phyloP scores from a whole-genome alignment of 2,888 invertebrate species.

The Lamellibrachia satsuma region DNA sequence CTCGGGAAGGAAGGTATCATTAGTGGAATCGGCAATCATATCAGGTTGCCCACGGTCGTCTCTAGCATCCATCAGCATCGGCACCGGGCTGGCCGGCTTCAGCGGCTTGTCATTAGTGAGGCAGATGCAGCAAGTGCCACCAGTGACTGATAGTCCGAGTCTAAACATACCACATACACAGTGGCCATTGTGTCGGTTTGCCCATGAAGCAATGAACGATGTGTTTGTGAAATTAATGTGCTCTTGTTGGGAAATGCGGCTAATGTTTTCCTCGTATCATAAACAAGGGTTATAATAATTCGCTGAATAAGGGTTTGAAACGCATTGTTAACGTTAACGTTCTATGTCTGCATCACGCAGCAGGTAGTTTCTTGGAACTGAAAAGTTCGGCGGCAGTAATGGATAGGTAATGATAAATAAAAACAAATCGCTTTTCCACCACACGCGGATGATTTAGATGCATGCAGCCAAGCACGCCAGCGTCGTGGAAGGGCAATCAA shows the following conservation, averaged over 20 bases:
- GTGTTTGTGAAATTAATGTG: not conserved
- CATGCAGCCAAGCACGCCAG: not conserved
- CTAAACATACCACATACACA: not conserved
- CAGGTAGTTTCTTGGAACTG: not conserved
- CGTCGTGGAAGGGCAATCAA: not conserved
- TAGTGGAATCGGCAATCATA: constrained; percentile 3
- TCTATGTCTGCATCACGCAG: not conserved
- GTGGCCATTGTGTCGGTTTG: not conserved
- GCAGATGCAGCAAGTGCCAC: not conserved
- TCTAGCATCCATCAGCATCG: not conserved
- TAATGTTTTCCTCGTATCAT: not conserved
- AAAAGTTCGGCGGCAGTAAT: not conserved
- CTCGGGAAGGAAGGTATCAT: not conserved
- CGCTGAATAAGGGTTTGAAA: not conserved
- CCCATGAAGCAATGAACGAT: not conserved
- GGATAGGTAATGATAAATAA: not conserved
- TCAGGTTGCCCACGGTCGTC: not conserved
- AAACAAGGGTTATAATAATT: not conserved
- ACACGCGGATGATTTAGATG: not conserved
- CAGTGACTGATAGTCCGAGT: not conserved
- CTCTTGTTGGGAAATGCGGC: not conserved
- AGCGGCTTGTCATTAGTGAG: constrained; percentile 10
- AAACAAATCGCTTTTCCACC: not conserved
- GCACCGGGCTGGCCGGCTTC: not conserved
- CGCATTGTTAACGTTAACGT: not conserved